These are phyloP conservation scores for Vidua chalybeata DNA, from an alignment of 2,113 vertebrate genomes.

Conservation along the genomic window DNA sequence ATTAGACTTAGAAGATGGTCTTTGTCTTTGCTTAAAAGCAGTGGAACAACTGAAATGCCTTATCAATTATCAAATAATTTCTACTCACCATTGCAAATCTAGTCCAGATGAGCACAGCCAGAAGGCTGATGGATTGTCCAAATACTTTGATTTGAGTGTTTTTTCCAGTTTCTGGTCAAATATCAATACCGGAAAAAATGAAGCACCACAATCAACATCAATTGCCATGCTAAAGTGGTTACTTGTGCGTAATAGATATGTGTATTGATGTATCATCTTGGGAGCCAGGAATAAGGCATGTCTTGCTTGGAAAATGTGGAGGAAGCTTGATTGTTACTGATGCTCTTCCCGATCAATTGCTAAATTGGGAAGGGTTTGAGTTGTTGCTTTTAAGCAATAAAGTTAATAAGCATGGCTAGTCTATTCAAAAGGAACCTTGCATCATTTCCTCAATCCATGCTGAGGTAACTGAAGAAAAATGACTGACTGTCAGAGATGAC, in stretches of 20 bases:
- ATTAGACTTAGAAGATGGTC: neutral
- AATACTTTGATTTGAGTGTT: conserved; percentile 29
- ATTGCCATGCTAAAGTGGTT: conserved; percentile 20
- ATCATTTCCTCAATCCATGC: conserved; percentile 6
- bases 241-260: neutral
- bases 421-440: neutral
- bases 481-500: neutral
- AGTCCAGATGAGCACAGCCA: conserved; percentile 33
- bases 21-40: conserved; percentile 2
- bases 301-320: neutral
- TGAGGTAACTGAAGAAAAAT: conserved; percentile 20
- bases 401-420: neutral
- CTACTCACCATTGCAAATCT: conserved; percentile 8
- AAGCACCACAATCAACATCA: conserved; percentile 30
- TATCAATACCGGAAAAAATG: conserved; percentile 33
- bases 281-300: neutral
- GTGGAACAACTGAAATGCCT: neutral
- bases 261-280: neutral
- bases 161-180: conserved; percentile 40
- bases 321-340: neutral
- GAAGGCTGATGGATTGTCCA: conserved; percentile 36
- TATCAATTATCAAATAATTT: conserved; percentile 7
- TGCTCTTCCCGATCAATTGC: neutral
- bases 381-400: conserved; percentile 13
- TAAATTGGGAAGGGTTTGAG: neutral